Conservation (phyloP, 2,888 invertebrate species). For the Xestia xanthographa region DNA sequence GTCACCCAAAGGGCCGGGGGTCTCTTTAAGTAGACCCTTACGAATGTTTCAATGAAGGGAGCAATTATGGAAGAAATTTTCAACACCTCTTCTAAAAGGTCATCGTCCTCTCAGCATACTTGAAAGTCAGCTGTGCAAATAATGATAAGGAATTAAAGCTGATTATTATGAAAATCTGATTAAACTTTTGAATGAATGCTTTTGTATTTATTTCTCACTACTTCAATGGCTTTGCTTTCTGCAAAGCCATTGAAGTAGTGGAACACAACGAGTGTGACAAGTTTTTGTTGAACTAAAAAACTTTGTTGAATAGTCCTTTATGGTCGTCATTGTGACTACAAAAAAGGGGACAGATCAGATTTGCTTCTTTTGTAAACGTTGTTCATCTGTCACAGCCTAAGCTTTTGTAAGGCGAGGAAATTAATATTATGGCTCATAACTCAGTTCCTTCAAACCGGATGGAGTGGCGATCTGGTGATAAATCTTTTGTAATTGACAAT, state of each 20-base stretch:
- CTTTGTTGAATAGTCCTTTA: slow-evolving; percentile 67
- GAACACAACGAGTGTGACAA: slow-evolving; percentile 48
- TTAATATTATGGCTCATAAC: slow-evolving; percentile 47
- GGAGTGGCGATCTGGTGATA: slow-evolving; percentile 48
- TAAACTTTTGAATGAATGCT: slow-evolving; percentile 41
- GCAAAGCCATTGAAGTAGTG: too few species aligned
- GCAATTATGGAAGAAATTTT: slow-evolving; percentile 86
- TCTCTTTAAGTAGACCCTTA: slow-evolving; percentile 84
- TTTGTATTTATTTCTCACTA: slow-evolving; percentile 36
- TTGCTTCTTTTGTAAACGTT: slow-evolving; percentile 69
- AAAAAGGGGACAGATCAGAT: slow-evolving; percentile 69
- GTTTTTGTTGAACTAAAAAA: slow-evolving; percentile 54
- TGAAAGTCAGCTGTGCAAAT: slow-evolving; percentile 43
- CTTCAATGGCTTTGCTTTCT: slow-evolving; percentile 60
- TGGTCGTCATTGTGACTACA: slow-evolving; percentile 65
- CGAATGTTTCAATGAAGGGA: slow-evolving; percentile 84
- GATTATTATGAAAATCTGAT: slow-evolving; percentile 38
- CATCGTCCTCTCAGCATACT: slow-evolving; percentile 65
- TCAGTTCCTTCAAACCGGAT: slow-evolving; percentile 51
- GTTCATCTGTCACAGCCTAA: slow-evolving; percentile 70
- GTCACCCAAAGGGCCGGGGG: slow-evolving; percentile 80
- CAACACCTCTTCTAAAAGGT: slow-evolving; percentile 79
- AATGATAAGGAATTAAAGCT: slow-evolving; percentile 32
- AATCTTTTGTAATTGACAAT: slow-evolving; percentile 57
- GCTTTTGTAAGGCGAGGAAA: slow-evolving; percentile 69